Conservation (phyloP, 1,140 invertebrate genomes). For the Drosophila arizonae region DNA sequence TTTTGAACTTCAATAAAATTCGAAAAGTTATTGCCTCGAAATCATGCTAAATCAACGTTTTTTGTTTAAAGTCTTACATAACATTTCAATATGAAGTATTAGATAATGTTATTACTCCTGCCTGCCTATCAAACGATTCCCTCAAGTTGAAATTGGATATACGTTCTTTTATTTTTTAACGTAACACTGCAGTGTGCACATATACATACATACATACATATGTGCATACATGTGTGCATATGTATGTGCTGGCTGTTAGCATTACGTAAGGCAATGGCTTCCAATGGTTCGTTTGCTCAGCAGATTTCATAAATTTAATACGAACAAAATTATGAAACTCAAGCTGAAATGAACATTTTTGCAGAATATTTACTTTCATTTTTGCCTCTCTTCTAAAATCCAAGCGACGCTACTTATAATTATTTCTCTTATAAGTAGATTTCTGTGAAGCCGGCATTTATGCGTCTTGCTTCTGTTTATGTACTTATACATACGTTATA, state of each 20-base stretch:
- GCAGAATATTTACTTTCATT: background rate
- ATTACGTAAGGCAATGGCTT: constrained; percentile 6
- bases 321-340: background rate
- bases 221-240: background rate
- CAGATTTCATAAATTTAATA: background rate
- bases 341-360: background rate
- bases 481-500: background rate
- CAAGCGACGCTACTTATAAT: background rate
- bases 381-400: background rate
- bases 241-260: background rate
- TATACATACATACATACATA: background rate
- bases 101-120: background rate
- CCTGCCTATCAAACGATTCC: too few relatives aligned
- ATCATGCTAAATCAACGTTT: too few relatives aligned
- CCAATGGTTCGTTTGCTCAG: background rate
- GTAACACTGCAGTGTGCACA: background rate
- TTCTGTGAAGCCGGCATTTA: constrained; percentile 2
- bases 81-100: background rate
- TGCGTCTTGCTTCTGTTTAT: background rate
- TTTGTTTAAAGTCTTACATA: too few relatives aligned
- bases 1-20: too few relatives aligned
- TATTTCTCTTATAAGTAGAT: background rate
- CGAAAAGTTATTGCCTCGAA: too few relatives aligned
- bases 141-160: background rate
- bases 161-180: background rate